Evolutionary conservation across 2,113 vertebrate genomes (phyloP).

Genomic region (Eonycteris spelaea): DNA sequence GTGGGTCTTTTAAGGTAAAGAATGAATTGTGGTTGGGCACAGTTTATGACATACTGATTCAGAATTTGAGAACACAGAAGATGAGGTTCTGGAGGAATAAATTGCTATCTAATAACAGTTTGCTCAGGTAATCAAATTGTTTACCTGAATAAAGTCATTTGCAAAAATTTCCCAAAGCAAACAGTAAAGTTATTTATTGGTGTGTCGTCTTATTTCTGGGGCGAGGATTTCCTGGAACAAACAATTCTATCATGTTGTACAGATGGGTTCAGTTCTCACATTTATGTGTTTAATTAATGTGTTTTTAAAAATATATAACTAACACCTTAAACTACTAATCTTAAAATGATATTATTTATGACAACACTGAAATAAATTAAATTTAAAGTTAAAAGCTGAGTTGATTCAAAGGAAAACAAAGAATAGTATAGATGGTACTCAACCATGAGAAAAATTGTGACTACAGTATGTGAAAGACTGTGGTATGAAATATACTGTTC

Average conservation of each 20-base stretch:
- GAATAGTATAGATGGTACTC: background rate
- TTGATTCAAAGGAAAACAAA: background rate
- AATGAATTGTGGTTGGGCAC: background rate
- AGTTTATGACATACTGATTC: background rate
- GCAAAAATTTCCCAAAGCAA: conserved; percentile 5
- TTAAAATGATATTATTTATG: background rate
- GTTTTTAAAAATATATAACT: background rate
- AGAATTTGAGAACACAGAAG: background rate
- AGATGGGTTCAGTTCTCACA: background rate
- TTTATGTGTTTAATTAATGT: background rate
- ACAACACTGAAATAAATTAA: background rate
- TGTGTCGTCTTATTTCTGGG: background rate
- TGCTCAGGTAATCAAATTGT: background rate
- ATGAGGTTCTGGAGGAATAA: background rate
- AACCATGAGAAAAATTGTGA: background rate
- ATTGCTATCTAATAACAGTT: background rate
- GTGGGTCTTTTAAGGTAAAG: background rate
- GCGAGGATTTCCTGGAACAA: background rate
- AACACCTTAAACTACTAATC: background rate
- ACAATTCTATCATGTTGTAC: background rate
- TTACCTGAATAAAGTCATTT: background rate
- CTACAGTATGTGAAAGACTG: background rate
- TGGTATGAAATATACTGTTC: background rate
- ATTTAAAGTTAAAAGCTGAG: background rate
- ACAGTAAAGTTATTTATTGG: background rate